Evolutionary conservation across 2,113 vertebrate species (phyloP).

Genomic region (Semnornis frantzii): DNA sequence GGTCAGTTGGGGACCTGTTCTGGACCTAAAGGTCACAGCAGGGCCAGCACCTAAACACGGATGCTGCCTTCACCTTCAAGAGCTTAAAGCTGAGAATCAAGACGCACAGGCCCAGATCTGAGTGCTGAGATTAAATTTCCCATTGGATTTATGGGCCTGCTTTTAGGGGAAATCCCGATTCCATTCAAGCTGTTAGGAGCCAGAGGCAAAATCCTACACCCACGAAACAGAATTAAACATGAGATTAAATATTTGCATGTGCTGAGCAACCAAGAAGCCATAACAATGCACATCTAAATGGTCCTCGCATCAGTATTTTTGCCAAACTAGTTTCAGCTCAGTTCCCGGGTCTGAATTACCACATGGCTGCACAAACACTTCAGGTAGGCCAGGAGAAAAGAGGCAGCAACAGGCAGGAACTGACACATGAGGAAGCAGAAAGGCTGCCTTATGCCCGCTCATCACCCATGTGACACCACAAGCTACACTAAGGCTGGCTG

Average conservation of each 20-base stretch:
- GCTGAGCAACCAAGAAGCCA: conserved; percentile 61
- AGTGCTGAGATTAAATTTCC: background rate
- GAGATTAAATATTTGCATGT: conserved; percentile 69
- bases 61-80: background rate
- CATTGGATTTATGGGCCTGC: conserved; percentile 34
- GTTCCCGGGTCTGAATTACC: background rate
- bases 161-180: conserved; percentile 58
- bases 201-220: background rate
- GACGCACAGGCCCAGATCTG: background rate
- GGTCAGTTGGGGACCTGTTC: background rate
- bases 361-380: background rate
- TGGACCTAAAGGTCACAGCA: background rate
- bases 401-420: conserved; percentile 26
- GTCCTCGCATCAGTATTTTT: conserved; percentile 34
- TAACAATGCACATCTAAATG: conserved; percentile 29
- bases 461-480: background rate
- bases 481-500: background rate
- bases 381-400: background rate
- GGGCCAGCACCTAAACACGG: background rate
- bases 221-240: conserved; percentile 48
- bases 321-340: background rate
- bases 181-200: conserved; percentile 21
- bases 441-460: background rate
- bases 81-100: background rate
- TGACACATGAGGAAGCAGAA: background rate